Conservation (phyloP, 2,888 invertebrate species). For the Caenorhabditis becei region DNA sequence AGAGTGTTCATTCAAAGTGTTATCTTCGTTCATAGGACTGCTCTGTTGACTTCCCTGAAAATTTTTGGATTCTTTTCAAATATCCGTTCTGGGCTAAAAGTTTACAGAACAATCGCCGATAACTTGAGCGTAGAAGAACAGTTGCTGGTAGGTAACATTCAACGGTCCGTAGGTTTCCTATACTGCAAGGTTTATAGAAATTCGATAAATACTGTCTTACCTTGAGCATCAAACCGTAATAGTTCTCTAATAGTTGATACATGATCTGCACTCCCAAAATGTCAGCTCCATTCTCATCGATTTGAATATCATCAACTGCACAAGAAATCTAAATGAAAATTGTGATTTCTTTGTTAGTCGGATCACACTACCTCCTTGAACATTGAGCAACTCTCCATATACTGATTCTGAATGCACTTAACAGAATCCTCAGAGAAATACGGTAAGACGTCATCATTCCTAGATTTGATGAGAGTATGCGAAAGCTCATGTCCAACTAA, state of each 20-base stretch:
- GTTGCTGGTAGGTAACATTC: slow-evolving; percentile 8
- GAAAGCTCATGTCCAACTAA: slow-evolving; percentile 3
- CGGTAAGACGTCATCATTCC: background rate
- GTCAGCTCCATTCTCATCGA: slow-evolving; percentile 16
- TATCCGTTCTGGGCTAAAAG: too few relatives aligned
- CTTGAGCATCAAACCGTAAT: too few relatives aligned
- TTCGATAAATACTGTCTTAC: too few relatives aligned
- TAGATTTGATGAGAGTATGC: background rate
- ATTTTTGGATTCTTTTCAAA: too few relatives aligned
- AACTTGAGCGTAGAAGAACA: slow-evolving; percentile 1
- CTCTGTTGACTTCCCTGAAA: too few relatives aligned
- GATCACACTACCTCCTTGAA: background rate
- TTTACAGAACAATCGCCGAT: too few relatives aligned
- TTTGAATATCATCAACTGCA: background rate
- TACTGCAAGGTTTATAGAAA: too few relatives aligned
- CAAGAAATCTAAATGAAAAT: background rate
- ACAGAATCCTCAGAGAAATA: background rate
- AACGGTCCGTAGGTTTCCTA: background rate
- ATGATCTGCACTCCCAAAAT: background rate
- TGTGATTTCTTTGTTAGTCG: too few relatives aligned
- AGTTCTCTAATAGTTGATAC: background rate
- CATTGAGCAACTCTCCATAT: background rate
- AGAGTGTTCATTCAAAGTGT: background rate
- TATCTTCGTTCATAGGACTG: background rate
- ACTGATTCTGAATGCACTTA: slow-evolving; percentile 10